Conservation (phyloP, 2,797 vertebrate genomes). For the Remorina albescens region DNA sequence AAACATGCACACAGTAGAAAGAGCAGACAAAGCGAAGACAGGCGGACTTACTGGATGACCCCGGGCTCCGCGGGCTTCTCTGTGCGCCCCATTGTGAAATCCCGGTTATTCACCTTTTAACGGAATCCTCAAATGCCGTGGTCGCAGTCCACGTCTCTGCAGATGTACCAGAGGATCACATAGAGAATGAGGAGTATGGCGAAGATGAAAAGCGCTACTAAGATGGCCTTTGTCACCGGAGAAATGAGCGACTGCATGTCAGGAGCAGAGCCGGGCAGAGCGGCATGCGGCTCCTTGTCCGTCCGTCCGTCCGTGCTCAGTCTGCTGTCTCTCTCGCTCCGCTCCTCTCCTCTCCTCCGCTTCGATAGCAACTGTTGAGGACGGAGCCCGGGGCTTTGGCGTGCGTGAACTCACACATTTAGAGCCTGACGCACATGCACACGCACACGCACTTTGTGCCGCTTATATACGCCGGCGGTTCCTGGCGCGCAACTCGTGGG, state of each 20-base stretch:
- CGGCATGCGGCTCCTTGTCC: conserved; percentile 73
- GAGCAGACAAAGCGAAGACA: conserved; percentile 17
- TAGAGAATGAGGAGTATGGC: conserved; percentile 98
- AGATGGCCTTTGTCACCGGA: conserved; percentile 96
- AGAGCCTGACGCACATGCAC: conserved; percentile 62
- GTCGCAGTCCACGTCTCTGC: conserved; percentile 98
- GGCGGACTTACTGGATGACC: conserved; percentile 88
- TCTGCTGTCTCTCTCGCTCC: conserved; percentile 70
- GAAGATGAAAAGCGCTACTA: conserved; percentile 97
- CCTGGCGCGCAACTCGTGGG: conserved; percentile 67
- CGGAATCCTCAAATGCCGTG: conserved; percentile 92
- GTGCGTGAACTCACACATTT: conserved; percentile 60
- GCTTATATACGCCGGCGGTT: conserved; percentile 47
- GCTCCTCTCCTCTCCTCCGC: conserved; percentile 66
- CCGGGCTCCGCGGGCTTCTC: conserved; percentile 83
- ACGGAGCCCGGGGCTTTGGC: conserved; percentile 69
- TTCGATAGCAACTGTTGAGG: conserved; percentile 83
- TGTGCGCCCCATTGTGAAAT: conserved; percentile 64
- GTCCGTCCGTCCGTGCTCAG: conserved; percentile 72
- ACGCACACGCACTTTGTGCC: conserved; percentile 61
- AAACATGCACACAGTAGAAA: conserved; percentile 29
- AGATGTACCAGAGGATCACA: conserved; percentile 99
- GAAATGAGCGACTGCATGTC: conserved; percentile 98
- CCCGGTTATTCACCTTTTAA: conserved; percentile 50
- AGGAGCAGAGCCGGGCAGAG: conserved; percentile 80